phyloP scores from a whole-genome alignment of 2,113 vertebrate species.

The Podarcis muralis region DNA sequence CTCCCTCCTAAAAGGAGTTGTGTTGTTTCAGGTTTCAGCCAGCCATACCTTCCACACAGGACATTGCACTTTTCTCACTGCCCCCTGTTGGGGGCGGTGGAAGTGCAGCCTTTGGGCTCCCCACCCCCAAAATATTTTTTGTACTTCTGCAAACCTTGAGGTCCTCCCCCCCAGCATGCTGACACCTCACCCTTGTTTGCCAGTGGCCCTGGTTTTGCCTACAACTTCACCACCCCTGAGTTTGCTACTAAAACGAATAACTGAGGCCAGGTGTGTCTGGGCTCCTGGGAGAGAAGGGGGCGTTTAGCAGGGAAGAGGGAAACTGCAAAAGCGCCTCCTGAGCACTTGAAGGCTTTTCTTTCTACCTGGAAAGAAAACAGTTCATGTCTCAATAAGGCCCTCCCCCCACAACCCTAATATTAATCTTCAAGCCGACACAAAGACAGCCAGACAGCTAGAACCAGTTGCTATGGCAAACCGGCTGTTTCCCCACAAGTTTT shows the following conservation, averaged over 20 bases:
- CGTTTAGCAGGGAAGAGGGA: too few species aligned
- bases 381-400: neutral
- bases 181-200: neutral
- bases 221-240: neutral
- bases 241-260: neutral
- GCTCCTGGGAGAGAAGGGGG: neutral
- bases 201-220: neutral
- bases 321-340: neutral
- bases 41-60: too few species aligned
- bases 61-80: too few species aligned
- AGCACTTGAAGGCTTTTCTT: neutral
- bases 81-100: too few species aligned
- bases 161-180: neutral
- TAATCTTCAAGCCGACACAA: slow-evolving; percentile 24
- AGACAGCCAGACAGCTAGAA: slow-evolving; percentile 35
- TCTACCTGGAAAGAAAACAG: neutral
- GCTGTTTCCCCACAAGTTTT: slow-evolving; percentile 5
- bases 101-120: too few species aligned
- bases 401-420: slow-evolving; percentile 19
- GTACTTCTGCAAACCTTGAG: neutral
- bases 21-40: too few species aligned
- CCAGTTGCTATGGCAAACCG: slow-evolving; percentile 34
- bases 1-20: too few species aligned
- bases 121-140: too few species aligned
- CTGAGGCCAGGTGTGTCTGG: neutral